Base-by-base conservation (phyloP, 2,113 vertebrate genomes). In the Erythrocercus mccallii region DNA sequence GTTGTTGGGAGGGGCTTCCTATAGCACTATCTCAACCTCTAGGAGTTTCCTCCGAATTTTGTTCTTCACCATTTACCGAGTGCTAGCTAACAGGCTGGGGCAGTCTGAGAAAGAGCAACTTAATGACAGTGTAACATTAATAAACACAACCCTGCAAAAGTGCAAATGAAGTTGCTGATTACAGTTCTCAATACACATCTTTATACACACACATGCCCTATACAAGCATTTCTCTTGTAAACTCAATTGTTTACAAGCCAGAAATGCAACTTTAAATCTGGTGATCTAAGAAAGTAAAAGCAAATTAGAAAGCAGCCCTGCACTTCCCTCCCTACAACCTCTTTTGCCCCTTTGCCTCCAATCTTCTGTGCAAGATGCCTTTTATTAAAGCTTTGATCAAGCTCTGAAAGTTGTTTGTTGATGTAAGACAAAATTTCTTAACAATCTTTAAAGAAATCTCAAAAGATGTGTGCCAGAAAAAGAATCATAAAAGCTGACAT, bases 391-490 rank as follows among this genome's bases (percentile, higher is more conserved):
- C 44, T 70, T 94, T 90, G 51, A 84, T 95, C 21, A 30, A 90
- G 72, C 65, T 83, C 83, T 86, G 84, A 93, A 85, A 91, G 92
- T 35, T 88, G 79, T 86, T 97, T 94, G 90, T 95, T 97, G 91
- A 97, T 95, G 91, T 84, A 94, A 79, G 86, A 97, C 73, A 97
- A 97, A 90, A 66, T 76, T 97, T 97, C 92, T 92, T 96, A 94
- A 74, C 57, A 74, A 94, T 94, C 94, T 81, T 93, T 92, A 88
- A 92, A 94, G 80, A 91, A 92, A 94, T 94, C 88, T 96, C 53
- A 60, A 68, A 96, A 92, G n/a, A 86, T 81, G 37, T 0, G 0
- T 74, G 72, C 85, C 94, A 96, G 90, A 90, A 92, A 84, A 48
- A 93, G 56, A 93, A 68, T 69, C 72, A 92, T 92, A 96, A 96